Conservation (phyloP, 1,140 invertebrate species). For the Holotrichia oblita region DNA sequence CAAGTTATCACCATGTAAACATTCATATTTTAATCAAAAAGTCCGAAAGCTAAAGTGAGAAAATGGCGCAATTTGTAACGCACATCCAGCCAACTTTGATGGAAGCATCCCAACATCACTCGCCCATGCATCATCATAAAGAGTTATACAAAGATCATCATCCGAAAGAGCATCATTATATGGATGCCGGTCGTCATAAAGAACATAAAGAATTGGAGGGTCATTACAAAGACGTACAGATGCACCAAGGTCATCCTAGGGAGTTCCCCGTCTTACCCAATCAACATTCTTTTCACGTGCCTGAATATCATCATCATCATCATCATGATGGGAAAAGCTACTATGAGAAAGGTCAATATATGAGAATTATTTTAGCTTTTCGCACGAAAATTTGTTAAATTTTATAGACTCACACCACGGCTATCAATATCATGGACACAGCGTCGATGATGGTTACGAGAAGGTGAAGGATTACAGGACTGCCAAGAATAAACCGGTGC, state of each 20-base stretch:
- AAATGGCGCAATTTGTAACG: constrained; percentile 67
- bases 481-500: constrained; percentile 36
- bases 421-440: constrained; percentile 57
- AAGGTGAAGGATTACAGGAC: constrained; percentile 39
- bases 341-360: constrained; percentile 55
- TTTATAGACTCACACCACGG: constrained; percentile 60
- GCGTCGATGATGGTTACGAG: constrained; percentile 46
- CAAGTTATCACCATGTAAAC: not conserved
- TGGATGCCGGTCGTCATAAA: constrained; percentile 37
- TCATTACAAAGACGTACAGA: constrained; percentile 47
- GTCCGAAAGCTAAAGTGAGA: constrained; percentile 23
- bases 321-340: constrained; percentile 47
- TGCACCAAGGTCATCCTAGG: constrained; percentile 45
- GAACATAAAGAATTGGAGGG: constrained; percentile 48
- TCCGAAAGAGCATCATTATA: constrained; percentile 45
- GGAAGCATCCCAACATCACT: constrained; percentile 65
- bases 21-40: not conserved
- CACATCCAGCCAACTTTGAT: constrained; percentile 67
- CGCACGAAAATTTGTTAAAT: constrained; percentile 57
- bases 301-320: constrained; percentile 46
- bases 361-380: constrained; percentile 56
- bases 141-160: constrained; percentile 48
- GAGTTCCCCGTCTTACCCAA: constrained; percentile 57
- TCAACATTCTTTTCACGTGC: constrained; percentile 49
- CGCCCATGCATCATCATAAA: constrained; percentile 61